Evolutionary conservation across 2,797 vertebrate genomes (phyloP).

Genomic region (Ibycter americanus): DNA sequence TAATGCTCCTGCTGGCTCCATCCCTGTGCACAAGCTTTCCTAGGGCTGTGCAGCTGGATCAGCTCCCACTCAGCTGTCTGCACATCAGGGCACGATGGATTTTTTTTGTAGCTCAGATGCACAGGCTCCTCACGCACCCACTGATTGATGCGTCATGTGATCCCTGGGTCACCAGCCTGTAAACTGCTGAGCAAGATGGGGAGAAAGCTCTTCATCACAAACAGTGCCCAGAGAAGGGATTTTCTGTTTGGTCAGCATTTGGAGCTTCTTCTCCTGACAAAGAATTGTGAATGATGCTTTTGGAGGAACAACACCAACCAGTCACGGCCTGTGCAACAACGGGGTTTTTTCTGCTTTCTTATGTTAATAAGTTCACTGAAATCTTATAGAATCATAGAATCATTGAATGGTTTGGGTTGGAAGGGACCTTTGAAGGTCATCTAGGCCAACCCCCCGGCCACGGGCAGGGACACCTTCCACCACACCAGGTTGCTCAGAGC

Average conservation of each 20-base stretch:
- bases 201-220: neutral
- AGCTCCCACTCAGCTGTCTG: neutral
- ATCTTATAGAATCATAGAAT: neutral
- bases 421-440: too few relatives aligned
- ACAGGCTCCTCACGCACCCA: neutral
- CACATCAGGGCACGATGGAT: neutral
- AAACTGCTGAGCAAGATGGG: neutral
- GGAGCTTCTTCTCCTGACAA: neutral
- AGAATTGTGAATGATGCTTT: neutral
- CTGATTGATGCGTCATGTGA: neutral
- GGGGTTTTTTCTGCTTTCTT: neutral
- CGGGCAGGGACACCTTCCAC: too few relatives aligned
- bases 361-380: neutral
- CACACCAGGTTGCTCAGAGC: too few relatives aligned
- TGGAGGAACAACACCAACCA: neutral
- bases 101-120: neutral
- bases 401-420: neutral
- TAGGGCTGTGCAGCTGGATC: neutral
- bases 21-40: neutral
- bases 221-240: neutral
- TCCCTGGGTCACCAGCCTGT: neutral
- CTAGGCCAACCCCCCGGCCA: too few relatives aligned
- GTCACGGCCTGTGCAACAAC: neutral
- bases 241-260: neutral
- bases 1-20: neutral